These are phyloP conservation scores for Nymphalis io DNA, from an alignment of 1,140 invertebrate species.

Conservation along the genomic window DNA sequence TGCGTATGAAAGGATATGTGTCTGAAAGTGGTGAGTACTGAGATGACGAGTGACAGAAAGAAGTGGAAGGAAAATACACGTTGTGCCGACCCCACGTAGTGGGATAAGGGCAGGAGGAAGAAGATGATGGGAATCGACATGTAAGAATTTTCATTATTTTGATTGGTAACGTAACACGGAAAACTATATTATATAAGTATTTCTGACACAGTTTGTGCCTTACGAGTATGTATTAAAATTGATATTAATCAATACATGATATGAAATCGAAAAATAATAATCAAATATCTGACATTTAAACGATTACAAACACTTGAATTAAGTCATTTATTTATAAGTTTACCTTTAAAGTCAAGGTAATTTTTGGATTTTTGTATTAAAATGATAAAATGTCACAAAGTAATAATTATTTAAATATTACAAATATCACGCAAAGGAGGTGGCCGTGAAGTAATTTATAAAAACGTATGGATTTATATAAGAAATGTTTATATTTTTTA, in stretches of 20 bases:
- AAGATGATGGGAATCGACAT: too few relatives aligned
- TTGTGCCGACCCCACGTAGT: too few relatives aligned
- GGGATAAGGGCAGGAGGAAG: too few relatives aligned
- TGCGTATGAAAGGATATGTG: too few relatives aligned
- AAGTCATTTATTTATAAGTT: conserved; percentile 1
- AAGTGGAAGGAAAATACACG: too few relatives aligned
- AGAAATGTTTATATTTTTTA: background rate
- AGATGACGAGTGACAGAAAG: too few relatives aligned
- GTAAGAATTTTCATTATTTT: too few relatives aligned
- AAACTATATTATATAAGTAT: too few relatives aligned
- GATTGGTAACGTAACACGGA: too few relatives aligned
- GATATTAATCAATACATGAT: background rate
- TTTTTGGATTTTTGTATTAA: background rate
- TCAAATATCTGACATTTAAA: background rate
- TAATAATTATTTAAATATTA: background rate
- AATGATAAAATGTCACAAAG: conserved; percentile 6
- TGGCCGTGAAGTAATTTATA: background rate
- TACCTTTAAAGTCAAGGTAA: conserved; percentile 8
- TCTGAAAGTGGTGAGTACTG: too few relatives aligned
- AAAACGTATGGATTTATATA: background rate
- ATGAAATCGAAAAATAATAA: background rate
- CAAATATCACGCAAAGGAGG: background rate
- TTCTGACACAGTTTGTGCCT: too few relatives aligned
- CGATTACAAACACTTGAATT: background rate
- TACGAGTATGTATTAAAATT: too few relatives aligned